These are phyloP conservation scores for Glossophaga mutica DNA, from an alignment of 2,797 vertebrate genomes.

Conservation along the genomic window DNA sequence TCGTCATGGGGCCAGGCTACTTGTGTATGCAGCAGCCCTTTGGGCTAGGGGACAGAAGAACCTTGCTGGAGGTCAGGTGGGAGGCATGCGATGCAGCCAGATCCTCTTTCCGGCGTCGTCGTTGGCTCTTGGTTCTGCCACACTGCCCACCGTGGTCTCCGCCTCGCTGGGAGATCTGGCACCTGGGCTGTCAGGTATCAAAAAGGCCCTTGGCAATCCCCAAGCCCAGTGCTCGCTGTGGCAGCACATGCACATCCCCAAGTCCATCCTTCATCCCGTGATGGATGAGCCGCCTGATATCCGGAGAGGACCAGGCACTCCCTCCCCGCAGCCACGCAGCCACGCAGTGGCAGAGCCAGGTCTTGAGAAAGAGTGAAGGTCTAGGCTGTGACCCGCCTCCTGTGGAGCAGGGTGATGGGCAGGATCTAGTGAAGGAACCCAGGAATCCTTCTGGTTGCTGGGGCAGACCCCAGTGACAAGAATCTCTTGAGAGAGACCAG, in stretches of 20 bases:
- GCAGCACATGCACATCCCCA: background rate
- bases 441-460: background rate
- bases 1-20: background rate
- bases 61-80: background rate
- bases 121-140: background rate
- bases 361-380: background rate
- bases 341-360: background rate
- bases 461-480: background rate
- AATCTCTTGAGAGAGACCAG: background rate
- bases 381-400: background rate
- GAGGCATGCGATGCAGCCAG: background rate
- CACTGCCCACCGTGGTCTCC: background rate
- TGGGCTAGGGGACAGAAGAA: background rate
- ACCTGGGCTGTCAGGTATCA: background rate
- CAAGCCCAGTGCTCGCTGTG: background rate
- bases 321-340: background rate
- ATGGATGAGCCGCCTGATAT: background rate
- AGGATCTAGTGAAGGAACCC: background rate
- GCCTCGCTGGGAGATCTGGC: background rate
- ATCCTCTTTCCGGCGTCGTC: background rate
- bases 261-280: background rate
- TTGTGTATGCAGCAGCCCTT: background rate
- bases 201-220: background rate
- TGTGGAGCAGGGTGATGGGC: background rate
- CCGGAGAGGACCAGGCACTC: background rate